Percentiles rank a stretch among this genome's conserved stretches.
phyloP scores from a whole-genome alignment of 2,888 invertebrate genomes.

The Marronus borbonicus region DNA sequence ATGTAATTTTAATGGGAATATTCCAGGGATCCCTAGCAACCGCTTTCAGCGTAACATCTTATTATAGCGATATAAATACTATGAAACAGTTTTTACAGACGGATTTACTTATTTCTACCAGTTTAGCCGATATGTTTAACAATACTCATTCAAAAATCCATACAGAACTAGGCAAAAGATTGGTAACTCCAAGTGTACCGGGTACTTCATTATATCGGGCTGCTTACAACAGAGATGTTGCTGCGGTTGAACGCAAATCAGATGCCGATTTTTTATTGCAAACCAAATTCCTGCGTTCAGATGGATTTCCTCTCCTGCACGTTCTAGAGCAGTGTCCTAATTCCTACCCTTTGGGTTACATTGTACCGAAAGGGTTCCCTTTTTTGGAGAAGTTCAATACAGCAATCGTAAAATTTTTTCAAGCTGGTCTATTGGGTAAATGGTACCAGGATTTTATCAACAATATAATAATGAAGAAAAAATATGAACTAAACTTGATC shows the following conservation, averaged over 20 bases:
- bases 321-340: conserved; percentile 70
- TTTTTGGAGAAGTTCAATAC: conserved; percentile 66
- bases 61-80: conserved; percentile 69
- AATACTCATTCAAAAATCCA: conserved; percentile 54
- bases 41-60: conserved; percentile 68
- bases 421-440: conserved; percentile 67
- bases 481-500: conserved; percentile 40
- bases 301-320: conserved; percentile 68
- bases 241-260: conserved; percentile 65
- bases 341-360: conserved; percentile 69
- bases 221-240: conserved; percentile 57
- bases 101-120: conserved; percentile 66
- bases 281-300: conserved; percentile 61
- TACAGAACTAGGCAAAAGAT: conserved; percentile 55
- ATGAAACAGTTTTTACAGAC: conserved; percentile 69
- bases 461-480: conserved; percentile 54
- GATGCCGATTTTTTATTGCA: conserved; percentile 65
- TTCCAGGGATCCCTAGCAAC: conserved; percentile 70
- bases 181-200: conserved; percentile 56
- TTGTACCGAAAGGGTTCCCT: conserved; percentile 69
- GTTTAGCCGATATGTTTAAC: conserved; percentile 63
- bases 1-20: conserved; percentile 67
- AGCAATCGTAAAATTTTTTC: conserved; percentile 64
- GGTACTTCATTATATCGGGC: conserved; percentile 55
- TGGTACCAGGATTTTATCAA: conserved; percentile 67